Percentiles rank a stretch among this genome's conserved stretches.
Evolutionary conservation across 2,888 invertebrate genomes (phyloP).

Genomic region (Aphodius sticticus): DNA sequence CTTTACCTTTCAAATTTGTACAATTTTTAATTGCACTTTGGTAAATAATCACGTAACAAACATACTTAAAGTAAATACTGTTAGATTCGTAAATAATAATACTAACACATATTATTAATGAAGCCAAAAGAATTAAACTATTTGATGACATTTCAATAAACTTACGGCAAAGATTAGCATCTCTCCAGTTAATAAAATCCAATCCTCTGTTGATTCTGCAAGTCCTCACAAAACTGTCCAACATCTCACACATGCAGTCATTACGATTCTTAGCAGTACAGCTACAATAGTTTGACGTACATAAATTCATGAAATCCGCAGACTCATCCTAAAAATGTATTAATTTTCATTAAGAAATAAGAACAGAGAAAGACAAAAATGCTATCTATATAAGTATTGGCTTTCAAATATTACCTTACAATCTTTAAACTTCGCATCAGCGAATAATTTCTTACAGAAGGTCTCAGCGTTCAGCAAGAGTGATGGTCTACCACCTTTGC

Average conservation of each 20-base stretch:
- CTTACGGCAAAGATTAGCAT: constrained; percentile 23
- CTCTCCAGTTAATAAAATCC: constrained; percentile 14
- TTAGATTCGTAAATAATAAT: too few relatives aligned
- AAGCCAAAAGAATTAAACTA: too few relatives aligned
- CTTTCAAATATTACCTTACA: neutral
- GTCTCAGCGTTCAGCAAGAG: neutral
- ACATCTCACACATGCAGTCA: constrained; percentile 26
- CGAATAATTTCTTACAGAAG: neutral
- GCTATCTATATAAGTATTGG: too few relatives aligned
- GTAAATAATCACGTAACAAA: too few relatives aligned
- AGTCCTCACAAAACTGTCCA: constrained; percentile 26
- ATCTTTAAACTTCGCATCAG: neutral
- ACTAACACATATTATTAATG: too few relatives aligned
- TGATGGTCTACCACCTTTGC: neutral
- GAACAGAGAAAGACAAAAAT: too few relatives aligned
- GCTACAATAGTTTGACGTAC: constrained; percentile 21
- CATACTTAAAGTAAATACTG: too few relatives aligned
- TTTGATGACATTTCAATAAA: neutral
- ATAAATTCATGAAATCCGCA: constrained; percentile 11
- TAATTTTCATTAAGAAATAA: neutral
- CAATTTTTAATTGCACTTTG: too few relatives aligned
- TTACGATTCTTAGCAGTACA: neutral
- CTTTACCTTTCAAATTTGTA: too few relatives aligned
- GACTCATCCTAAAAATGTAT: constrained; percentile 6
- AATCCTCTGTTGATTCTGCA: constrained; percentile 8